Base-by-base conservation (phyloP, 2,797 vertebrate species). In the Clarias pachynema region DNA sequence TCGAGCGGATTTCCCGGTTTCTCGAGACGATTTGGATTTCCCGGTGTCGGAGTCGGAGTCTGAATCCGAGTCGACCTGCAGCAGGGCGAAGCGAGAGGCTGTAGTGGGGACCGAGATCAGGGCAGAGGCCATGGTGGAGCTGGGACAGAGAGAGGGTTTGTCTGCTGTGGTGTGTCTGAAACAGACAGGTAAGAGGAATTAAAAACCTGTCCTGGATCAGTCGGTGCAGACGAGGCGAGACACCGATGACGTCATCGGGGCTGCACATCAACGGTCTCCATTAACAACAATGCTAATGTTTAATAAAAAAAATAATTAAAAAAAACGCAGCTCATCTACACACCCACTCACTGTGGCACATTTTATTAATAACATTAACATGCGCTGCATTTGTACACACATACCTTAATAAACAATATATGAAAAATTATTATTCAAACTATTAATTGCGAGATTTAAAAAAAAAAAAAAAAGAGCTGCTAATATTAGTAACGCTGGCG, bases 41-140 rank as follows among this genome's bases (percentile, higher is more conserved):
- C 96, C 96, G 59, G 92, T 83, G 37, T 97, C 96, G 0, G 96
- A 98, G 66, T 97, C 97, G 0, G 96, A 95, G 81, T 97, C 96
- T 49, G 96, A 96, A 80, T 97, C 97, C 0, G 96, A 97, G 92
- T 99, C 96, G 8, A 98, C 95, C 94, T 97, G 96, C n/a, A 99
- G 95, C 73, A 98, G 93, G 83, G 97, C 97, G 89, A 98, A 99
- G 65, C 97, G 96, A 83, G 97, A 98, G 49, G 97, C 96, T 24
- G 97, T 98, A 60, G 97, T 97, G 79, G 96, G 96, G 85, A 98
- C 96, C 63, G 94, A 96, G 87, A 97, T 96, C 90, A 97, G 92
- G 37, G 96, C 90, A 29, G 97, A 97, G 84, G 97, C 94, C 97
- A 99, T 98, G 79, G 20, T 70, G 44, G 63, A 84, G n/a, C 87